Percentiles rank a stretch among this genome's conserved stretches.
phyloP scores from a whole-genome alignment of 2,113 vertebrate species.

The Clarias gariepinus region DNA sequence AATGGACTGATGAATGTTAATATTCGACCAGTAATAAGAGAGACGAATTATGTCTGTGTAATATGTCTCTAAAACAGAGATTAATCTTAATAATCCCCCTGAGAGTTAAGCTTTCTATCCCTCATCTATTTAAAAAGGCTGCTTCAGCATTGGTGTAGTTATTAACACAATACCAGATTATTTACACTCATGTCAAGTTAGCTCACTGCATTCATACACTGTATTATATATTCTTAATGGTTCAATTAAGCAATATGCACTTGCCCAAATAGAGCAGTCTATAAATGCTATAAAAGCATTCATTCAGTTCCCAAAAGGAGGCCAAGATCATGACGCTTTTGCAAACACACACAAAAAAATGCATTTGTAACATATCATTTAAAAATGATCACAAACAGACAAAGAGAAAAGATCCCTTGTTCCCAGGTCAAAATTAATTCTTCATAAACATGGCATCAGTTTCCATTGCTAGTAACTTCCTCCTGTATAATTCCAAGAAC shows the following conservation, averaged over 20 bases:
- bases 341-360: background rate
- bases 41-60: background rate
- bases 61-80: slow-evolving; percentile 9
- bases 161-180: slow-evolving; percentile 11
- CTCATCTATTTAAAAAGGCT: slow-evolving; percentile 13
- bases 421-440: background rate
- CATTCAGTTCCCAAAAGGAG: background rate
- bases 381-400: background rate
- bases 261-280: background rate
- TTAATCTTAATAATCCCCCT: slow-evolving; percentile 25
- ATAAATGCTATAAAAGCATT: background rate
- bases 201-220: background rate
- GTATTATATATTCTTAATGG: background rate
- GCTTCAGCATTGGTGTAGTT: background rate
- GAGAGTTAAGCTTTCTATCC: background rate
- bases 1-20: slow-evolving; percentile 22
- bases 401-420: too few species aligned
- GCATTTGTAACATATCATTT: background rate
- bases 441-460: background rate
- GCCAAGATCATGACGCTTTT: background rate
- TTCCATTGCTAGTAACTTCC: background rate
- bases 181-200: slow-evolving; percentile 1
- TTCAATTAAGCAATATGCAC: background rate
- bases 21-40: slow-evolving; percentile 1
- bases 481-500: background rate